Base-by-base conservation (phyloP, 2,113 vertebrate species). In the Hippocampus comes region DNA sequence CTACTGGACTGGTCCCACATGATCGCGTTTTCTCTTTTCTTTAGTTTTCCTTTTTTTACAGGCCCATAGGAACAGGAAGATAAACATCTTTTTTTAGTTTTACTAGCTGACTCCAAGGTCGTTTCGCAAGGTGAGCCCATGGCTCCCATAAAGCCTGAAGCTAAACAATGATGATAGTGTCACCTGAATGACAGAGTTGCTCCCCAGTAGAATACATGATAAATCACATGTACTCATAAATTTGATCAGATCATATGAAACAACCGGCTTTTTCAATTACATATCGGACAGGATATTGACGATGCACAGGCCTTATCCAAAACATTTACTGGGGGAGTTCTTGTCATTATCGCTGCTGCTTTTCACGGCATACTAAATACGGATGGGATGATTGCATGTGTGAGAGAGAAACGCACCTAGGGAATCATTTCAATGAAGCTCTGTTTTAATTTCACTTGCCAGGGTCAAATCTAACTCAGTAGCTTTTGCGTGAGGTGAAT, bases 341-440 rank as follows among this genome's bases (percentile, higher is more conserved):
- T 75, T 0, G 21, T 56, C 68, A 7, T 69, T 70, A 48, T 12
- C 23, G 43, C 55, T 78, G 64, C 48, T n/a, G n/a, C 53, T 8
- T 80, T 63, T 61, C 43, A 65, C 15, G 55, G 63, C 42, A 42
- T 70, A 72, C 53, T 75, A 68, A 48, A 30, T 2, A 49, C 60
- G 38, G 48, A 66, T 20, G 59, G 25, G 51, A 0, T 38, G 56
- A 55, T 65, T 80, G 38, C 69, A 42, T 60, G 38, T 42, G 67
- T 69, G 59, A 82, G 75, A 63, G 41, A 72, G 56, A 71, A 73
- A 60, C 43, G 63, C 27, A 63, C 63, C 63, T 8, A 70, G 55
- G 46, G 56, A 78, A 66, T 43, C 18, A 71, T 34, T 61, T 61
- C 34, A 61, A 61, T 30, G 27, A 61, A 15, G 59, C 27, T 61